These are phyloP conservation scores for Actias luna DNA, from an alignment of 2,888 invertebrate species.

Conservation along the genomic window DNA sequence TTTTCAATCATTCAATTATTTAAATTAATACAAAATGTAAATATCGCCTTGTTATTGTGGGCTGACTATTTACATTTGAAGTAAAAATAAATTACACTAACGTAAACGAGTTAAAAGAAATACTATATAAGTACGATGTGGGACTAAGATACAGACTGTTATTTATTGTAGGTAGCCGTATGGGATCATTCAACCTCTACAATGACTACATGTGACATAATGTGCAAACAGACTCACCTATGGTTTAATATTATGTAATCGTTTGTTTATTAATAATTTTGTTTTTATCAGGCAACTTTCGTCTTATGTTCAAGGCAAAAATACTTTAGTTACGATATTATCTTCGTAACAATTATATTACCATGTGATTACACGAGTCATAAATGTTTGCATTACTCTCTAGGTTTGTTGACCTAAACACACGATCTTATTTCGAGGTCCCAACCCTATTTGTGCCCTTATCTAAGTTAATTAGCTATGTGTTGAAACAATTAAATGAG, in stretches of 20 bases:
- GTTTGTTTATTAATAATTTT: slow-evolving; percentile 39
- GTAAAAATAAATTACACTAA: neutral
- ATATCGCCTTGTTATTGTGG: neutral
- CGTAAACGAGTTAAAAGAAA: neutral
- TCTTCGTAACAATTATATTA: neutral
- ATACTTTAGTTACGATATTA: slow-evolving; percentile 7
- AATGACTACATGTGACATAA: slow-evolving; percentile 16
- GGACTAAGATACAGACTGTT: neutral
- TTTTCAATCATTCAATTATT: neutral
- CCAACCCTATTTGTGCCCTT: neutral
- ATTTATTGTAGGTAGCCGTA: neutral
- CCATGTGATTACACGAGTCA: neutral
- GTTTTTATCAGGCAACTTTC: slow-evolving; percentile 36
- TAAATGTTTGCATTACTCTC: slow-evolving; percentile 22
- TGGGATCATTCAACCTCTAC: neutral
- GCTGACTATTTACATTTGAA: neutral
- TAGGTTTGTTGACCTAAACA: slow-evolving; percentile 27
- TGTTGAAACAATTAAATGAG: slow-evolving; percentile 2
- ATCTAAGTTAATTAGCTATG: neutral
- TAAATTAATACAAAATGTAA: neutral
- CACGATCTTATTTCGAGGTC: slow-evolving; percentile 29
- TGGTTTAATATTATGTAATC: slow-evolving; percentile 44
- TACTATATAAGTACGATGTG: neutral
- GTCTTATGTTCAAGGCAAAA: slow-evolving; percentile 63
- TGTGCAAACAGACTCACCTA: slow-evolving; percentile 32